Evolutionary conservation across 2,113 vertebrate species (phyloP).

Genomic region (Nycticorax nycticorax): DNA sequence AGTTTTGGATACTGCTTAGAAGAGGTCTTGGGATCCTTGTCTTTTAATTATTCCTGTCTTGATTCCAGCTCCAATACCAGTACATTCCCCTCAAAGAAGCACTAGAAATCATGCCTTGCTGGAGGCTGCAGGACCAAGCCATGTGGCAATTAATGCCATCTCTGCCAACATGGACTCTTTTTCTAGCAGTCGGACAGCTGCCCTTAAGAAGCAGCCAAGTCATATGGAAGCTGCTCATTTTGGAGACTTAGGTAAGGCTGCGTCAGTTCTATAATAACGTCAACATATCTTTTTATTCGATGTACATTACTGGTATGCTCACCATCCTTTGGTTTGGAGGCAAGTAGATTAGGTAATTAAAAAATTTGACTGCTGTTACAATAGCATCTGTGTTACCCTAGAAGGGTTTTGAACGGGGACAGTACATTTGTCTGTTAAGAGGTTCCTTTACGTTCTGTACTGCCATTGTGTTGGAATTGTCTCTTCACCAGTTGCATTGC

Average conservation of each 20-base stretch:
- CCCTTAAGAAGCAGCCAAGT: slow-evolving; percentile 95
- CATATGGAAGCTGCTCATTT: slow-evolving; percentile 98
- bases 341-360: neutral
- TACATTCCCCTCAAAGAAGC: slow-evolving; percentile 85
- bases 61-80: slow-evolving; percentile 68
- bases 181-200: slow-evolving; percentile 92
- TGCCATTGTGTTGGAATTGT: neutral
- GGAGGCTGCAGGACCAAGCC: slow-evolving; percentile 95
- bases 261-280: neutral
- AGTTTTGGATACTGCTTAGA: too few relatives aligned
- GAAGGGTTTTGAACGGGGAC: neutral
- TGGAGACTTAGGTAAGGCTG: slow-evolving; percentile 89
- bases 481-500: neutral
- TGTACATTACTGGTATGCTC: fast-evolving
- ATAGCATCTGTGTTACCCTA: neutral
- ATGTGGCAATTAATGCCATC: slow-evolving; percentile 97
- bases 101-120: slow-evolving; percentile 90
- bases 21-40: neutral
- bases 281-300: fast-evolving
- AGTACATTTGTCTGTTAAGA: neutral
- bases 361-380: neutral
- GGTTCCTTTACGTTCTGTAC: neutral
- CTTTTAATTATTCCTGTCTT: neutral
- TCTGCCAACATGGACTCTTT: slow-evolving; percentile 99
- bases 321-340: neutral